Evolutionary conservation across 1,140 invertebrate species (phyloP), one percentile per base, ranked within the genome.

Genomic region (Hetaerina americana): DNA sequence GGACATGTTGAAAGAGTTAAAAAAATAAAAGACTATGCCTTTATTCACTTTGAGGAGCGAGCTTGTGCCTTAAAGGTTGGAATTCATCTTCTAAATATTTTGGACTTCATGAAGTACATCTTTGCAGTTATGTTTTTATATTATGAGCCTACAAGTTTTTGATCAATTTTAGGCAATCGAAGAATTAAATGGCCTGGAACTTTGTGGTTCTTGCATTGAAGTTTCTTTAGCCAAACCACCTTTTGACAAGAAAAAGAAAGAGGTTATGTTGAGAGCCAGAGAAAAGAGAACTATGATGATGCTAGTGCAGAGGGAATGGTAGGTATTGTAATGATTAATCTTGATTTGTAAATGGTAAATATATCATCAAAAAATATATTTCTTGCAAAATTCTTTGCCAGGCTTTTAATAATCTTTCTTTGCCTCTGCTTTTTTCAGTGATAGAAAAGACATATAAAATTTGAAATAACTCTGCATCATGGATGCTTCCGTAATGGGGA

Each of bases 11-110:
- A 99, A 81, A 88, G 96, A 77, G 96, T 98, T 40, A 99, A 99
- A 84, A 99, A 99, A 84, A 96, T 98, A 77, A 97, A 97, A 85
- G 97, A 99, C 84, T 99, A 99, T 84, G 96, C 96, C 73, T 99
- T 99, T 84, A 92, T 99, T 78, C 97, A 99, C 84, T 99, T 97
- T 85, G 96, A 98, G 82, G 96, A 99, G 81, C 88, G 97, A 81
- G 95, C 98, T 78, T 89, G 92, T 83, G 96, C 96, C 76, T 87
- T 98, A 10, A 93, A 92, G 84, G 90, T 91, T 80, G 70, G 72
- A 69, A 0, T 75, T 18, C 68, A 66, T 72, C 75, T 10, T 78
- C 31, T 24, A 69, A 25, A 22, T 18, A 25, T 0, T 12, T 72
- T 49, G 26, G 18, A 66, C 10, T 5, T 73, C 66, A 68, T 18